phyloP scores from a whole-genome alignment of 2,797 vertebrate species.

The Manis crassicaudata region DNA sequence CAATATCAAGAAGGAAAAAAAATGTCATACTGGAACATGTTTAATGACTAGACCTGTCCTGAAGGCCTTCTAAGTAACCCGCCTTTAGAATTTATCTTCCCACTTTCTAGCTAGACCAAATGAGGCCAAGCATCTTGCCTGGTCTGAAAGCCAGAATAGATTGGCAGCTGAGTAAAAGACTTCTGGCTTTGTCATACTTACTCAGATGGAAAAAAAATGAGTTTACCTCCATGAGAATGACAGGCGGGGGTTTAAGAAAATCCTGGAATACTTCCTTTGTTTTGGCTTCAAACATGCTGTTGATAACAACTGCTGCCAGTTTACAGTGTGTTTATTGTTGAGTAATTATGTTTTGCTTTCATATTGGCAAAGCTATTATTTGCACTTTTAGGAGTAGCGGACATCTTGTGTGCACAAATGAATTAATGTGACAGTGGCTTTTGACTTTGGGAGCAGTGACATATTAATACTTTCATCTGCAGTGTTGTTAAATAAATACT shows the following conservation, averaged over 20 bases:
- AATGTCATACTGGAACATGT: background rate
- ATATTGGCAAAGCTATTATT: slow-evolving; percentile 79
- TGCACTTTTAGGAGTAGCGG: slow-evolving; percentile 60
- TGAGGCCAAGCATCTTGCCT: background rate
- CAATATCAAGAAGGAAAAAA: background rate
- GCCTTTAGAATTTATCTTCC: background rate
- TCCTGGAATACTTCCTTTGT: slow-evolving; percentile 67
- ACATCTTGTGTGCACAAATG: slow-evolving; percentile 60
- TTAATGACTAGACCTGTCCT: background rate
- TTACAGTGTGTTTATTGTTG: slow-evolving; percentile 76
- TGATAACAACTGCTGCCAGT: slow-evolving; percentile 71
- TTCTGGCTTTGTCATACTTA: slow-evolving; percentile 27
- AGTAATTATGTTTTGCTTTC: slow-evolving; percentile 80
- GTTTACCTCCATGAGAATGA: slow-evolving; percentile 39
- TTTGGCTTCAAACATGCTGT: slow-evolving; percentile 70
- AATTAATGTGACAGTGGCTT: slow-evolving; percentile 73
- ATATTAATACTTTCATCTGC: slow-evolving; percentile 60
- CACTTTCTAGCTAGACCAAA: background rate
- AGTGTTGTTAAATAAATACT: slow-evolving; percentile 71
- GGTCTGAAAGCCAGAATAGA: background rate
- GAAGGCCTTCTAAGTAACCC: background rate
- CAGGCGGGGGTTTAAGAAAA: slow-evolving; percentile 44
- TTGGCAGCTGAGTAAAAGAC: background rate
- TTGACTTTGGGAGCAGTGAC: slow-evolving; percentile 74
- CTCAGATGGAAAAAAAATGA: background rate